These are phyloP conservation scores for Brachionus plicatilis DNA, from an alignment of 1,140 invertebrate species.

Conservation along the genomic window DNA sequence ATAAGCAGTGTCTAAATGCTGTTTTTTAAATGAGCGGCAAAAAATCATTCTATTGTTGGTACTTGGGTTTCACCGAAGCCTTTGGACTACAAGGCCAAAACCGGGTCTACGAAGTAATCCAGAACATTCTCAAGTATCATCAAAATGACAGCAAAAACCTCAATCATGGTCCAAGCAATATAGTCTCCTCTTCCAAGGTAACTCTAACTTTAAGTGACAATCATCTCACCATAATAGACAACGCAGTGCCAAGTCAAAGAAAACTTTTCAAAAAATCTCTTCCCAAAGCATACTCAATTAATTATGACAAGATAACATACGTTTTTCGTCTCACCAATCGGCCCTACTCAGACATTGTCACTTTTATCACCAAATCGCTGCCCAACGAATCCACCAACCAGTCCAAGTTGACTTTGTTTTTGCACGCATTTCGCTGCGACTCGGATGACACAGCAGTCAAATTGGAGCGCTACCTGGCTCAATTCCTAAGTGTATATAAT, in stretches of 20 bases:
- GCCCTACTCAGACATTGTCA: conserved; percentile 6
- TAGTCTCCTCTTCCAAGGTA: conserved; percentile 2
- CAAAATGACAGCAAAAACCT: background rate
- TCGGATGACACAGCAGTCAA: background rate
- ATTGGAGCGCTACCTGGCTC: background rate
- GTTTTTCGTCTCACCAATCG: background rate
- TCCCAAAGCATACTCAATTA: background rate
- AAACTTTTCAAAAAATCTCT: background rate
- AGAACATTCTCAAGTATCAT: conserved; percentile 8
- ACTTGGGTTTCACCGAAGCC: conserved; percentile 28
- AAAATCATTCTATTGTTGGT: conserved; percentile 34
- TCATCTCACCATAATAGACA: background rate
- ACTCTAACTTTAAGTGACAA: background rate
- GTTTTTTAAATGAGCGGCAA: conserved; percentile 31
- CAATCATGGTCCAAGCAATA: background rate
- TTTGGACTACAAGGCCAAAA: conserved; percentile 20
- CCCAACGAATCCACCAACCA: background rate
- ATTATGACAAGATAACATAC: conserved; percentile 15
- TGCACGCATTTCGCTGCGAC: conserved; percentile 13
- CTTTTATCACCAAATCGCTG: conserved; percentile 5
- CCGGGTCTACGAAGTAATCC: background rate
- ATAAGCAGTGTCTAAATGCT: background rate
- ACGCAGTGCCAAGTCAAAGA: background rate
- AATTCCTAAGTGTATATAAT: background rate
- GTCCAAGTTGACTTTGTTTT: background rate